Evolutionary conservation across 2,113 vertebrate genomes (phyloP).

Genomic region (Crotophaga sulcirostris): DNA sequence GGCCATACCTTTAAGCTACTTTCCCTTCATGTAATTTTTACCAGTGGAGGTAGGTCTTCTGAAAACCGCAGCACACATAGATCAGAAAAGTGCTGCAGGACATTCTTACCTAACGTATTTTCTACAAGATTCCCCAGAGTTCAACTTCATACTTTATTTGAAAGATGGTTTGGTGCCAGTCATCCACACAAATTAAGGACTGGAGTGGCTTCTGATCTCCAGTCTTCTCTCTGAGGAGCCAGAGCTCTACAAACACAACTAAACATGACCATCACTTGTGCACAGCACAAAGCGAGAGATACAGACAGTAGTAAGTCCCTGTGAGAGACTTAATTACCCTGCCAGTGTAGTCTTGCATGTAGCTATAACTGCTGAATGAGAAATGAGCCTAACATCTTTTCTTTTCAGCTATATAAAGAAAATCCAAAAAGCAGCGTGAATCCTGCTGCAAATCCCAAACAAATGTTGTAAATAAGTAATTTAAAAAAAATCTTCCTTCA

Average conservation of each 20-base stretch:
- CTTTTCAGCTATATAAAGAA: not conserved
- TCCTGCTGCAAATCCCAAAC: not conserved
- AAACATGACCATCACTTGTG: accelerated
- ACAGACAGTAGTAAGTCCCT: not conserved
- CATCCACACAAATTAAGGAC: not conserved
- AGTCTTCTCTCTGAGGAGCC: not conserved
- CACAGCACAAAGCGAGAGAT: not conserved
- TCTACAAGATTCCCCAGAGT: not conserved
- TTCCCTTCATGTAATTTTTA: not conserved
- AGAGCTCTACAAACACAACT: not conserved
- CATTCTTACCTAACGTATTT: not conserved
- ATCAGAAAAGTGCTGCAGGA: not conserved
- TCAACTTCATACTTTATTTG: not conserved
- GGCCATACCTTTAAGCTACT: not conserved
- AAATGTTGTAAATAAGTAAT: not conserved
- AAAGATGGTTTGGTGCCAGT: not conserved
- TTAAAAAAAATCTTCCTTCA: not conserved
- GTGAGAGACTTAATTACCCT: not conserved
- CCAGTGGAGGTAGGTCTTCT: not conserved
- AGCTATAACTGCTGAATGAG: not conserved
- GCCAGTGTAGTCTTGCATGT: not conserved
- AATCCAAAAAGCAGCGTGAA: not conserved
- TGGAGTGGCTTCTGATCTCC: not conserved
- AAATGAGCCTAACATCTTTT: not conserved
- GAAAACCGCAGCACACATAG: accelerated